Base-by-base conservation (phyloP, 2,888 invertebrate species). In the Hylaea fasciaria region DNA sequence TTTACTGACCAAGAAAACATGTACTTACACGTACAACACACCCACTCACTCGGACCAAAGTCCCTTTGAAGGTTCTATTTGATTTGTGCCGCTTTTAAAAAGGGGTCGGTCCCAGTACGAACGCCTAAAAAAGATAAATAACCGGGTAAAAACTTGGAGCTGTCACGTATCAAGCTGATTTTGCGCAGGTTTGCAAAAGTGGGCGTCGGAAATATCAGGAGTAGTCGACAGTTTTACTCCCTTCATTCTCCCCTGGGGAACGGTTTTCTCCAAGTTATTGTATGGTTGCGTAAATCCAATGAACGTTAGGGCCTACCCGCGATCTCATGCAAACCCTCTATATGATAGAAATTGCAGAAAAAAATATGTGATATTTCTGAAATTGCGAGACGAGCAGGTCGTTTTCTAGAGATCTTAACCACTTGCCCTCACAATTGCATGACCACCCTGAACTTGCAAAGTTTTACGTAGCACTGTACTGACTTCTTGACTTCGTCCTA, bases 81-180 rank as follows among this genome's bases (percentile, higher is more conserved):
- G 32, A 55, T 47, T 32, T 32, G 28, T 29, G n/a, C 37, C 16
- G 54, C 53, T 49, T 60, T 54, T 54, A 40, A 47, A 49, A 59
- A 41, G 40, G 45, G 54, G 28, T 54, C 13, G n/a, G 13, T 50
- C 54, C 40, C 49, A 35, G 17, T 17, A 44, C 43, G 54, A 13
- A 40, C 16, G 44, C 48, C 48, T 54, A 44, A 43, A 59, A 49
- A 49, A 53, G 53, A 54, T 46, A 60, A 60, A 54, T 50, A 50
- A 32, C 43, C 14, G 46, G 11, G 39, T 17, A 54, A 57, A 52
- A 60, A 60, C 45, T 60, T 60, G 40, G 45, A 45, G 7, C 14
- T 49, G 41, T 56, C 49, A 50, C 62, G 59, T 65, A 35, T 54
- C 39, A 57, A 46, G 50, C 46, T 54, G 50, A 47, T 62, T 59